These are phyloP conservation scores for Dusona sp. DNA, from an alignment of 2,888 invertebrate genomes.

Conservation along the genomic window DNA sequence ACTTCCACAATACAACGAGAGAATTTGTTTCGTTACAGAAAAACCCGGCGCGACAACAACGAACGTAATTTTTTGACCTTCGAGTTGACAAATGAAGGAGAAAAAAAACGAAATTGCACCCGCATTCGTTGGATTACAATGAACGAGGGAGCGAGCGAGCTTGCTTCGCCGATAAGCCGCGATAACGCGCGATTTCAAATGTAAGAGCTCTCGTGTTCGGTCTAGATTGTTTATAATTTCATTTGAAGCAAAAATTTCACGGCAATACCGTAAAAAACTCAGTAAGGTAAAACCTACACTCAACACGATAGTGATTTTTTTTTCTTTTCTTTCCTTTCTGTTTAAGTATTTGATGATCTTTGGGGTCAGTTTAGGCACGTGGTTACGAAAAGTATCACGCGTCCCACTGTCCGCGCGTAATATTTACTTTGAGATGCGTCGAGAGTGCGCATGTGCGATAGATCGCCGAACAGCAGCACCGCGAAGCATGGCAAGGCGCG, in stretches of 20 bases:
- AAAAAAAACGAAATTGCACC: slow-evolving; percentile 26
- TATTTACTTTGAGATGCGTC: slow-evolving; percentile 30
- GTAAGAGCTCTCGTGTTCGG: neutral
- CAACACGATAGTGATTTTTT: neutral
- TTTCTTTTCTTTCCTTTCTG: neutral
- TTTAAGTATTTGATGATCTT: neutral
- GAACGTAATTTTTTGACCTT: slow-evolving; percentile 51
- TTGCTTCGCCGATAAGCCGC: slow-evolving; percentile 9
- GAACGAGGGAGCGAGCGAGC: neutral
- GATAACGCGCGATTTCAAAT: slow-evolving; percentile 20
- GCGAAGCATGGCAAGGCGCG: slow-evolving; percentile 13
- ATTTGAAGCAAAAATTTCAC: neutral
- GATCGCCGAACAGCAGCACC: slow-evolving; percentile 22
- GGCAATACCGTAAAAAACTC: neutral
- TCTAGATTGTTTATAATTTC: slow-evolving; percentile 1
- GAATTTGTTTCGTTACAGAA: slow-evolving; percentile 8
- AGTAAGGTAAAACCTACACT: neutral
- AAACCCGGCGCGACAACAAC: neutral
- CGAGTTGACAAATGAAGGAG: neutral
- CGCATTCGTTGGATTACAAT: slow-evolving; percentile 27
- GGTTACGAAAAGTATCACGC: slow-evolving; percentile 42
- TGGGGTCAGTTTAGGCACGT: slow-evolving; percentile 43
- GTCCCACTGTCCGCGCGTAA: slow-evolving; percentile 27
- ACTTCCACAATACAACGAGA: neutral
- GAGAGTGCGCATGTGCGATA: slow-evolving; percentile 56